phyloP scores from a whole-genome alignment of 2,113 vertebrate genomes.

The Vidua macroura region DNA sequence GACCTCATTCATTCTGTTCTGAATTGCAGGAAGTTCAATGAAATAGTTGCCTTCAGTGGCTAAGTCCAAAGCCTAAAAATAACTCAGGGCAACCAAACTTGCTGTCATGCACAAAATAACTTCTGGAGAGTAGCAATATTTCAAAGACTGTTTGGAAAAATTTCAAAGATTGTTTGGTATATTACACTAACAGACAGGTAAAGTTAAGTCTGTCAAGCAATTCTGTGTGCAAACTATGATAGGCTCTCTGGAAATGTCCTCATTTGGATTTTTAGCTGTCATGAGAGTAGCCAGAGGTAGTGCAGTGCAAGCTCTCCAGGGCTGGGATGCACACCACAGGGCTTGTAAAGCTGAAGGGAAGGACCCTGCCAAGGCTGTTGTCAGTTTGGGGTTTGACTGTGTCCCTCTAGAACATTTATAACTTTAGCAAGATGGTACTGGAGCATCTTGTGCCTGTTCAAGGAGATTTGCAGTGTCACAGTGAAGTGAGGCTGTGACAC shows the following conservation, averaged over 20 bases:
- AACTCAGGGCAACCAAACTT: background rate
- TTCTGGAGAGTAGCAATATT: background rate
- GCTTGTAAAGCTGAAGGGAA: background rate
- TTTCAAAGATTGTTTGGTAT: background rate
- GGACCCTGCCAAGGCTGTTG: background rate
- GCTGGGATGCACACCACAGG: background rate
- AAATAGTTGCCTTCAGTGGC: background rate
- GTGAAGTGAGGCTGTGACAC: too few species aligned
- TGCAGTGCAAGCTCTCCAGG: rapidly evolving
- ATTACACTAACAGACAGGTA: background rate
- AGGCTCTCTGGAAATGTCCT: background rate
- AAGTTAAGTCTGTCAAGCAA: background rate
- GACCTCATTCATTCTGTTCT: background rate
- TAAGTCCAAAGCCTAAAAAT: background rate
- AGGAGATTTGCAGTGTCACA: background rate
- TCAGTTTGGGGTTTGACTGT: background rate
- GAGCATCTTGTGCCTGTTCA: background rate
- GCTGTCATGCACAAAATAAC: background rate
- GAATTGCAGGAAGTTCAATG: background rate
- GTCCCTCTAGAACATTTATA: background rate
- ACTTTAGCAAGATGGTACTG: background rate
- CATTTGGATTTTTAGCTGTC: background rate
- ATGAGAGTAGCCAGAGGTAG: background rate
- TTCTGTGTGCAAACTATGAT: background rate
- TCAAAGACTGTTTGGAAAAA: background rate